Conservation (phyloP, 2,797 vertebrate species). For the Aselliscus stoliczkanus region DNA sequence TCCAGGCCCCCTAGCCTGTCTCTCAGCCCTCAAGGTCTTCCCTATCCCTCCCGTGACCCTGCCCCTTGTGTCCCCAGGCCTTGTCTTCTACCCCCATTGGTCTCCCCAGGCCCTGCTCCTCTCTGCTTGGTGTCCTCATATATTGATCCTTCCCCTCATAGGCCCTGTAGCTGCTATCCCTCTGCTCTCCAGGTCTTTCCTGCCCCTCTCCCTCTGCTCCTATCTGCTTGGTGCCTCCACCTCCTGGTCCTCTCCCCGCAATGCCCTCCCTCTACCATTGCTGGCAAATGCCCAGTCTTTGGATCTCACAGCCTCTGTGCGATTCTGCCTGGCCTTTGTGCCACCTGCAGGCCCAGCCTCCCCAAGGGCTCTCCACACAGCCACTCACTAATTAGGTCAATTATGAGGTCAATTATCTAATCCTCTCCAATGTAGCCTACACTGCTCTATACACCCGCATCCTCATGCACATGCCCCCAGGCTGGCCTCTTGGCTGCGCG, state of each 20-base stretch:
- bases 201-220: background rate
- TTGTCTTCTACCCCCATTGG: background rate
- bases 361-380: slow-evolving; percentile 65
- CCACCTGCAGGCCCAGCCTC: slow-evolving; percentile 42
- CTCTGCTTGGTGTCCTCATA: background rate
- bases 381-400: slow-evolving; percentile 73
- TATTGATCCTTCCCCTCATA: background rate
- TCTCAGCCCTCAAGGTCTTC: background rate
- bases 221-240: background rate
- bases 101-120: background rate
- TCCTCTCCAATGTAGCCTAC: slow-evolving; percentile 51
- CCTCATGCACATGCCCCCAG: background rate
- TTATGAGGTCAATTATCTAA: slow-evolving; percentile 73
- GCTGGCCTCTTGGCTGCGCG: background rate
- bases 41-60: background rate
- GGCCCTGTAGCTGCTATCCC: background rate
- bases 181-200: background rate
- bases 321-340: slow-evolving; percentile 56
- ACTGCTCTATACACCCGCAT: slow-evolving; percentile 15
- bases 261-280: background rate
- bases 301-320: slow-evolving; percentile 15
- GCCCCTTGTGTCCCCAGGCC: background rate
- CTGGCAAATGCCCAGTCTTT: slow-evolving; percentile 37
- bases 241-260: background rate
- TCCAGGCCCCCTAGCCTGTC: background rate